Conservation (phyloP, 2,888 invertebrate species). For the Dichetophora obliterata region DNA sequence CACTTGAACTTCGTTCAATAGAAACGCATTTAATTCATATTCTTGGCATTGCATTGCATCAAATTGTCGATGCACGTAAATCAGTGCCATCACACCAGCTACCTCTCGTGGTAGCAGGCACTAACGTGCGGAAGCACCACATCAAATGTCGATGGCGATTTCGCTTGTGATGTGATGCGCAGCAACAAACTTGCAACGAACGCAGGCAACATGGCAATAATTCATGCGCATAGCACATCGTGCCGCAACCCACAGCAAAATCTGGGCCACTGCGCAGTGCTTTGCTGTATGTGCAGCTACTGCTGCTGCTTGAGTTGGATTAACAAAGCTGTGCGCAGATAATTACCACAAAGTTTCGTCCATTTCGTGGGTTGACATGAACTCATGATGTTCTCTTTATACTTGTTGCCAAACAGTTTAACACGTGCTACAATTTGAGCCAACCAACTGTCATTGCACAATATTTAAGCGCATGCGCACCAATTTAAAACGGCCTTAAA, state of each 20-base stretch:
- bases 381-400: background rate
- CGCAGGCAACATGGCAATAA: background rate
- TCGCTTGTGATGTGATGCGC: conserved; percentile 1
- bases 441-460: background rate
- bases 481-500: background rate
- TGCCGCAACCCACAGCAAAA: background rate
- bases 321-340: background rate
- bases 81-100: no score
- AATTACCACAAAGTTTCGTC: background rate
- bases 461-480: background rate
- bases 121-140: conserved; percentile 23
- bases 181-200: conserved; percentile 2
- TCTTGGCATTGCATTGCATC: background rate
- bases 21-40: background rate
- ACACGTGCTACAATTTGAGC: background rate
- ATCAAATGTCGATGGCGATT: background rate
- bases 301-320: no score
- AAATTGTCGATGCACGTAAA: no score
- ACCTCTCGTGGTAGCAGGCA: background rate
- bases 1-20: background rate
- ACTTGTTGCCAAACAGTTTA: no score
- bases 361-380: background rate
- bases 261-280: no score
- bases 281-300: no score
- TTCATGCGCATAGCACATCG: background rate